phyloP scores from a whole-genome alignment of 2,888 invertebrate species.

The Yponomeuta cagnagella region DNA sequence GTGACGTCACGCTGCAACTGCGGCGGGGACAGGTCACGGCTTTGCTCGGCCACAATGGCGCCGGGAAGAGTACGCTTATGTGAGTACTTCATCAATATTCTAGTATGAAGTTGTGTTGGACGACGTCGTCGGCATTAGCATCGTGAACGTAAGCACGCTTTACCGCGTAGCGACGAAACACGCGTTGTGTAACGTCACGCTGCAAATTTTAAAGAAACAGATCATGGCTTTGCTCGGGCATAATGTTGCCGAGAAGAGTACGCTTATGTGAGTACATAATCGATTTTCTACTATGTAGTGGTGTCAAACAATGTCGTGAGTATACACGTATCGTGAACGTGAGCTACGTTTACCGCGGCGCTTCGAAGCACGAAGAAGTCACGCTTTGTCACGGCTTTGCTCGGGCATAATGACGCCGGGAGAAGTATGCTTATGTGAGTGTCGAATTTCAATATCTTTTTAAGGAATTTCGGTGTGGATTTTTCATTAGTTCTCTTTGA shows the following conservation, averaged over 20 bases:
- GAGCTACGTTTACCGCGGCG: slow-evolving; percentile 63
- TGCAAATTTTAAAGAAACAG: slow-evolving; percentile 88
- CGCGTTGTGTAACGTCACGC: slow-evolving; percentile 84
- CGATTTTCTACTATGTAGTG: slow-evolving; percentile 36
- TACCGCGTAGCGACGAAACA: slow-evolving; percentile 71
- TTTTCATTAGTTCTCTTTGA: no score
- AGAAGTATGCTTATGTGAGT: slow-evolving; percentile 89
- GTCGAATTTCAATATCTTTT: no score
- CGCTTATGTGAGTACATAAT: slow-evolving; percentile 83
- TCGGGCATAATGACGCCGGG: slow-evolving; percentile 94
- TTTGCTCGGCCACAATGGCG: slow-evolving; percentile 91
- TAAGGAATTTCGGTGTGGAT: no score
- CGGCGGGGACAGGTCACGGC: slow-evolving; percentile 90
- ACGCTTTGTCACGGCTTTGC: slow-evolving; percentile 88
- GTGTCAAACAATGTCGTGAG: slow-evolving; percentile 29
- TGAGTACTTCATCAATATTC: slow-evolving; percentile 54
- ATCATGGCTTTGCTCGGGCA: slow-evolving; percentile 91
- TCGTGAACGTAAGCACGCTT: slow-evolving; percentile 82
- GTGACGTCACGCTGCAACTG: slow-evolving; percentile 85
- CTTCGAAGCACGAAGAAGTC: slow-evolving; percentile 79
- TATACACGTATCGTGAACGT: slow-evolving; percentile 77
- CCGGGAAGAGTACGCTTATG: slow-evolving; percentile 95
- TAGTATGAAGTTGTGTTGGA: neutral
- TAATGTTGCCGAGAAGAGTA: slow-evolving; percentile 95
- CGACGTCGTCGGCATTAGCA: slow-evolving; percentile 81